phyloP scores from a whole-genome alignment of 2,888 invertebrate species.

The Eupithecia vulgata region DNA sequence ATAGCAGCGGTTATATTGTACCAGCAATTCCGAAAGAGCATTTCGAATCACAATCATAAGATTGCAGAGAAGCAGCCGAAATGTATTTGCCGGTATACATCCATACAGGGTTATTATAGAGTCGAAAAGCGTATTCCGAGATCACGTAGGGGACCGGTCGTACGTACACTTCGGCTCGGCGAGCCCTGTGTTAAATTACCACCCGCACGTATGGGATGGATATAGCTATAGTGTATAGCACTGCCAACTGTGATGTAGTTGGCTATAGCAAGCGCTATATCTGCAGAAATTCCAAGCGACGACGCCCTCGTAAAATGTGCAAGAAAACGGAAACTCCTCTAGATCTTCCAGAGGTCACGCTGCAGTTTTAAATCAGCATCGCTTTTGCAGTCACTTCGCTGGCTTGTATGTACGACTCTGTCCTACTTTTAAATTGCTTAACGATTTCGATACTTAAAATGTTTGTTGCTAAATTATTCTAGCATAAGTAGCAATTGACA shows the following conservation, averaged over 20 bases:
- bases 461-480: constrained; percentile 20
- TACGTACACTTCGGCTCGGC: constrained; percentile 52
- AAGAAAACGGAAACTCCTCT: constrained; percentile 69
- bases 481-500: constrained; percentile 21
- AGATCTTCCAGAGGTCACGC: constrained; percentile 39
- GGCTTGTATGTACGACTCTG: background rate
- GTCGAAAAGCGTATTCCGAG: constrained; percentile 69
- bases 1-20: background rate
- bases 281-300: constrained; percentile 35
- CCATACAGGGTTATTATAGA: constrained; percentile 58
- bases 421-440: constrained; percentile 14
- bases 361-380: constrained; percentile 40
- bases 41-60: constrained; percentile 32
- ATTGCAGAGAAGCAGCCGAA: constrained; percentile 31
- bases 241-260: constrained; percentile 15
- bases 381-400: constrained; percentile 13
- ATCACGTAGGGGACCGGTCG: constrained; percentile 72
- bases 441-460: constrained; percentile 14
- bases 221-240: constrained; percentile 18
- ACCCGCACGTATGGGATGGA: constrained; percentile 32
- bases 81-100: constrained; percentile 42
- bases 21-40: constrained; percentile 5
- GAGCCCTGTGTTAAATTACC: constrained; percentile 57
- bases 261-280: constrained; percentile 21
- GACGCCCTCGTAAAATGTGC: constrained; percentile 71